Evolutionary conservation across 2,797 vertebrate genomes (phyloP), one percentile per base, ranked within the genome.

Genomic region (Peromyscus aztecus): DNA sequence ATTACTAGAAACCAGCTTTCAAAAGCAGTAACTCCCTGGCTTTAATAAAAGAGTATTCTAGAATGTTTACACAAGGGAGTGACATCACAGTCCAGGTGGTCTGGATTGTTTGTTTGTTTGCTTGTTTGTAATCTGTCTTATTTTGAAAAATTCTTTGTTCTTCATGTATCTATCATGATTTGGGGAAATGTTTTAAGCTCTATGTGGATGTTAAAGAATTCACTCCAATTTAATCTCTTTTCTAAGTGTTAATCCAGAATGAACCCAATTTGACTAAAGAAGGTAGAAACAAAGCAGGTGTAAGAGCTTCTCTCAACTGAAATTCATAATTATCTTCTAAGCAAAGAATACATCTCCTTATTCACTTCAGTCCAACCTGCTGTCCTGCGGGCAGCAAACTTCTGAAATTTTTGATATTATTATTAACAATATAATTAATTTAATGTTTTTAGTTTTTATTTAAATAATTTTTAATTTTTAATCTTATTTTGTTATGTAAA

Each of bases 1-100:
- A 3, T 9, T 6, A 40, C 94, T 98, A 96, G 97, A 98, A 98
- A 98, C 96, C 81, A 85, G 69, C 94, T 97, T 96, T 94, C 67
- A 37, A 71, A 96, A 84, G 91, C 97, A 95, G 98, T 97, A 97
- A 94, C 84, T 7, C 49, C 92, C 1, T 37, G 91, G 80, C 65
- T 97, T 98, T 93, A 83, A 97, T 89, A 63, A 77, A 55, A 92
- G 97, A 98, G 92, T 95, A 82, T 97, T 96, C 34, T 55, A 80
- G 52, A 96, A 4, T 3, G 59, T 97, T 97, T 77, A 31, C 49
- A 81, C 24, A 97, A 94, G 94, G 97, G 81, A 94, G 11, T 95
- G 73, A 75, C 75, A 57, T 95, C 90, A 88, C 96, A 96, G 84
- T 88, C 46, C 29, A 89, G 24, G 31, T 55, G 1, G 3, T 83